Evolutionary conservation across 1,140 invertebrate genomes (phyloP).

Genomic region (Brachionus koreanus): DNA sequence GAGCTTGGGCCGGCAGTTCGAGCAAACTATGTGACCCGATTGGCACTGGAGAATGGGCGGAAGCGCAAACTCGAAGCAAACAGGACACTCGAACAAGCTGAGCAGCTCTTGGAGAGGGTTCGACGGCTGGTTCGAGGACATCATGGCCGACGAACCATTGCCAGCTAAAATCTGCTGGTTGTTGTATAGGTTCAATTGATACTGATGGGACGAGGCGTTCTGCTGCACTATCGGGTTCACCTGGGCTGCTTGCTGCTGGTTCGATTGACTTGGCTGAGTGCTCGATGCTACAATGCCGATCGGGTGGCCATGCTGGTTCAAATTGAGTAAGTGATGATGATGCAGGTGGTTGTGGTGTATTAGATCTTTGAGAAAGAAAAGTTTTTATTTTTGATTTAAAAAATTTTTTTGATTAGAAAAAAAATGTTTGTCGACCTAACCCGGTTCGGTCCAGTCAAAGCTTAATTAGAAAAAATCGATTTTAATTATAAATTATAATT

Average conservation of each 20-base stretch:
- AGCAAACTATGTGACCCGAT: conserved; percentile 77
- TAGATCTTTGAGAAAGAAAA: conserved; percentile 23
- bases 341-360: conserved; percentile 33
- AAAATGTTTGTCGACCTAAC: background rate
- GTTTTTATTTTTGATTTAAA: background rate
- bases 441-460: background rate
- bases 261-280: background rate
- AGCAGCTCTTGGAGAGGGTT: conserved; percentile 68
- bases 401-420: background rate
- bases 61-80: conserved; percentile 98
- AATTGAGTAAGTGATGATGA: conserved; percentile 15
- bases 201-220: background rate
- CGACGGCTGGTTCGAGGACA: too few relatives aligned
- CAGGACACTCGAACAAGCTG: conserved; percentile 95
- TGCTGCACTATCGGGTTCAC: conserved; percentile 1
- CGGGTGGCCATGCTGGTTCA: background rate
- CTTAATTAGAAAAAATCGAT: background rate
- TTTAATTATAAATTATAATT: conserved; percentile 26
- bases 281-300: conserved; percentile 7
- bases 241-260: conserved; percentile 15
- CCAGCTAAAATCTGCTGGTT: background rate
- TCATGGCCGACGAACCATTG: background rate
- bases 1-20: conserved; percentile 89
- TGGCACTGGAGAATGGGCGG: conserved; percentile 77
- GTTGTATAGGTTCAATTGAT: background rate